phyloP scores from a whole-genome alignment of 2,113 vertebrate species.

The Tragelaphus strepsiceros region DNA sequence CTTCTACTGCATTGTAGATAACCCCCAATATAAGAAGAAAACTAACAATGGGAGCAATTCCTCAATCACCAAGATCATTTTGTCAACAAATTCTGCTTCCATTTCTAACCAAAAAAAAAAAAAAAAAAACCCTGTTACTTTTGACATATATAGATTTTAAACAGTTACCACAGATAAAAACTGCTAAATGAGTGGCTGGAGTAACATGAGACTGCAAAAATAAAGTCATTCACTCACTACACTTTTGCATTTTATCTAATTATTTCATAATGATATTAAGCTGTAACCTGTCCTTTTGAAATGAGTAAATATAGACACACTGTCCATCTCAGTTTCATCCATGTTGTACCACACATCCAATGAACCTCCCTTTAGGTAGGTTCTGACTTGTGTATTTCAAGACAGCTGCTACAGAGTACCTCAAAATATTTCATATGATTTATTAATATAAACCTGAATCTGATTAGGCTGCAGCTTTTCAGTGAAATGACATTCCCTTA shows the following conservation, averaged over 20 bases:
- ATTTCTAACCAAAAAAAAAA: not conserved
- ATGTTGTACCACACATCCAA: not conserved
- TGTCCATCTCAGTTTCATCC: conserved; percentile 44
- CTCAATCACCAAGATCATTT: conserved; percentile 26
- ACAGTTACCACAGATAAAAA: conserved; percentile 24
- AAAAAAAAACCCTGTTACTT: not conserved
- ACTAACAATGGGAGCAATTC: not conserved
- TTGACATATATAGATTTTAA: conserved; percentile 50
- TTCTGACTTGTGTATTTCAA: conserved; percentile 33
- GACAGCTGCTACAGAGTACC: not conserved
- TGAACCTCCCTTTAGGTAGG: conserved; percentile 1
- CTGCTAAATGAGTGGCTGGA: not conserved
- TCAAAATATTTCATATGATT: conserved; percentile 52
- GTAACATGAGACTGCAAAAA: not conserved
- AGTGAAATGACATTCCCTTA: conserved; percentile 62
- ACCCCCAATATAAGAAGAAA: not conserved
- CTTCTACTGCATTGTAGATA: not conserved
- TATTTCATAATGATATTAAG: conserved; percentile 23
- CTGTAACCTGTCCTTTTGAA: conserved; percentile 28
- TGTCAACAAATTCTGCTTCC: conserved; percentile 26
- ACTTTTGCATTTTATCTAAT: not conserved
- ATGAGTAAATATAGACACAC: conserved; percentile 30
- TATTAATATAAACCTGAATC: conserved; percentile 69
- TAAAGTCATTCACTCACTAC: not conserved
- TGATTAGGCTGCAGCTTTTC: conserved; percentile 58